Evolutionary conservation across 2,113 vertebrate genomes (phyloP).

Genomic region (Pyxicephalus adspersus): DNA sequence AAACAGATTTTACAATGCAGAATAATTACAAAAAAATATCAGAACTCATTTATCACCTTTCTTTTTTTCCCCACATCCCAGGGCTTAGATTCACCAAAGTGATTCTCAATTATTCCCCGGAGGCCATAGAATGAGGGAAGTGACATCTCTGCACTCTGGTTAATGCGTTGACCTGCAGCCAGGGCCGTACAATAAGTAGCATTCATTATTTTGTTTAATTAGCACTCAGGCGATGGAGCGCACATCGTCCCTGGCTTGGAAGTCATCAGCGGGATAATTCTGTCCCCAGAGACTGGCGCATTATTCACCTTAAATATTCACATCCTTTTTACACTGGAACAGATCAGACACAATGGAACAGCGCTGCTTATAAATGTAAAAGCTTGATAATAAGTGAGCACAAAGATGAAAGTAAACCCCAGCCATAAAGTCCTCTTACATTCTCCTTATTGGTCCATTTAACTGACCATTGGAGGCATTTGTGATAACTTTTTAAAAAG

Average conservation of each 20-base stretch:
- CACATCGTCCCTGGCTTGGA: background rate
- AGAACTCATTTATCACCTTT: background rate
- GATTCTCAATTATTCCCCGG: background rate
- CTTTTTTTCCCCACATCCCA: no score
- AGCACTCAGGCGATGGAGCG: background rate
- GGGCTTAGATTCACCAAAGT: background rate
- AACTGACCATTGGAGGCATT: no score
- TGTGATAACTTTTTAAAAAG: no score
- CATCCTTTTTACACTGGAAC: no score
- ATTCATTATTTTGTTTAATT: slow-evolving; percentile 14
- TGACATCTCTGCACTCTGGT: background rate
- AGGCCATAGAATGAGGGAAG: background rate
- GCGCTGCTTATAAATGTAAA: no score
- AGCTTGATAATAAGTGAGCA: no score
- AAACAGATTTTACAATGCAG: no score
- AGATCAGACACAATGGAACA: no score
- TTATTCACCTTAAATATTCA: background rate
- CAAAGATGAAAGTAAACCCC: no score
- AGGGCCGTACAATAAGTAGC: background rate
- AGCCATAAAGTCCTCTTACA: no score
- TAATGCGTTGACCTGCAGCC: background rate
- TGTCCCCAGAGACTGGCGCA: background rate
- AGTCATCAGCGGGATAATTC: background rate
- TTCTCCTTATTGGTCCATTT: no score
- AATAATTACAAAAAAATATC: no score